Base-by-base conservation (phyloP, 2,113 vertebrate genomes). In the Aleadryas rufinucha region DNA sequence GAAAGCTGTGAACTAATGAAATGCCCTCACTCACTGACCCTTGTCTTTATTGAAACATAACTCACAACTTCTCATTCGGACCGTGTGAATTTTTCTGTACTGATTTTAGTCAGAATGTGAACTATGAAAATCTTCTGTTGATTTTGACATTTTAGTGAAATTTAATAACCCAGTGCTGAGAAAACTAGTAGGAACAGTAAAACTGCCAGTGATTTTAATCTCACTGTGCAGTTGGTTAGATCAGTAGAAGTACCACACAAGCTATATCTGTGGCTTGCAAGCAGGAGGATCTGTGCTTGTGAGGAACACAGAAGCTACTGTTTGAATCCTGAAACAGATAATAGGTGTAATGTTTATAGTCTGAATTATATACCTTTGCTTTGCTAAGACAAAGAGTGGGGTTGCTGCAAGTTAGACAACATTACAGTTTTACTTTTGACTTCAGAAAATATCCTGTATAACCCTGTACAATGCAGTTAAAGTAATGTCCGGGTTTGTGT, bases 31-130 rank as follows among this genome's bases (percentile, higher is more conserved):
- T 87, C 33, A 11, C 57, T 97, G 92, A 93, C 90, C 84, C 61
- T 89, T 87, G 57, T 69, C 59, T 88, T 95, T 82, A 89, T 39
- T 79, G 50, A 87, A 90, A 89, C n/a, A 13, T 82, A 90, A 52
- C 68, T 95, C 44, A 14, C 16, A 57, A 30, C 35, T 81, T 91
- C 41, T 84, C 20, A 23, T 77, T 84, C 0, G 0, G 10, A 10
- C 42, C 6, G 5, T 44, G 14, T 57, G 57, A 39, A 35, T 82
- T 89, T 92, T 88, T 72, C 41, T 71, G 42, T 45, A 60, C 53
- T 41, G 69, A 59, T 90, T 94, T 88, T 87, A 65, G 60, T 92
- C 19, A 74, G 50, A 87, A 66, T 52, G 24, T 1, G 0, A 37
- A 26, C n/a, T 81, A n/a, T 24, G 37, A 60, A 86, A 68, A 68